Evolutionary conservation across 1,140 invertebrate genomes (phyloP).

Genomic region (Macrosteles quadrilineatus): DNA sequence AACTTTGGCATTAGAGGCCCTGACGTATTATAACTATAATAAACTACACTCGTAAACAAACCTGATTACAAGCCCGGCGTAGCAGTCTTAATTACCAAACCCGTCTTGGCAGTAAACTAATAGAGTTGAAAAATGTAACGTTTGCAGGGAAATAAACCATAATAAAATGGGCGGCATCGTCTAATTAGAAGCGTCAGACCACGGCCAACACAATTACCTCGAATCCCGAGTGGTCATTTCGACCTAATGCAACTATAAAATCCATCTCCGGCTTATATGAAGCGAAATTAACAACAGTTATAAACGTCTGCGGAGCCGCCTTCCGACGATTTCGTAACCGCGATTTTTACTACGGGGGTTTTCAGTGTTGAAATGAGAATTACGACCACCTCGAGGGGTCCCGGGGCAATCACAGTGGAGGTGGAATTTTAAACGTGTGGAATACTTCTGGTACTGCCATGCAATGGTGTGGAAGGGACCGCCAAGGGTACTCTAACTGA

Average conservation of each 20-base stretch:
- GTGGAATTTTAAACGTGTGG: too few relatives aligned
- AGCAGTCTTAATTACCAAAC: slow-evolving; percentile 8
- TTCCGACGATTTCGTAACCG: not conserved
- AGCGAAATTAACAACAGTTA: not conserved
- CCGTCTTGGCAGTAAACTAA: slow-evolving; percentile 3
- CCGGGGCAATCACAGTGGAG: too few relatives aligned
- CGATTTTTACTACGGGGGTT: not conserved
- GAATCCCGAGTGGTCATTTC: not conserved
- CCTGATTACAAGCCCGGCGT: too few relatives aligned
- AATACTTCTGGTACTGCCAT: too few relatives aligned
- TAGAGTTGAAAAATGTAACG: slow-evolving; percentile 12
- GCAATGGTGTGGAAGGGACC: too few relatives aligned
- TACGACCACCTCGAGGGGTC: too few relatives aligned
- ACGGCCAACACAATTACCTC: not conserved
- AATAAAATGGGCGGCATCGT: slow-evolving; percentile 4
- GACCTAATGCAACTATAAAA: slow-evolving; percentile 2
- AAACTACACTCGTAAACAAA: too few relatives aligned
- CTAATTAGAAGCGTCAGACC: not conserved
- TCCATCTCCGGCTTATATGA: not conserved
- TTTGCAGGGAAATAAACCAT: not conserved
- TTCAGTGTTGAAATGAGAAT: slow-evolving; percentile 4
- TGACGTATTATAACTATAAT: too few relatives aligned
- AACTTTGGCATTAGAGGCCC: too few relatives aligned
- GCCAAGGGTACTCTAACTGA: too few relatives aligned
- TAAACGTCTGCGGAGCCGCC: not conserved